phyloP scores from a whole-genome alignment of 2,888 invertebrate species.

The Barypeithes pellucidus region DNA sequence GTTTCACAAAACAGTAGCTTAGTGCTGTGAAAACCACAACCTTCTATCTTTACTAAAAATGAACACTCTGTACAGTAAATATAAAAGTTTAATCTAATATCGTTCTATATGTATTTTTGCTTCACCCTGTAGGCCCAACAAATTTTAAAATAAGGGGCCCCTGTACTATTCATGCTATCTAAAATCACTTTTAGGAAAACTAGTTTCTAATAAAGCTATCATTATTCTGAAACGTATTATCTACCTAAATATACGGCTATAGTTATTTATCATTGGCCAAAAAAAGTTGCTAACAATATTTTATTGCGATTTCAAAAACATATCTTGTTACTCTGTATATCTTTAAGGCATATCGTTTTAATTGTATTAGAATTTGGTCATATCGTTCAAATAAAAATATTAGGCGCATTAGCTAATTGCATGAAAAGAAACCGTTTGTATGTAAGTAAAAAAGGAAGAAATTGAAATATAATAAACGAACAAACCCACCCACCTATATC shows the following conservation, averaged over 20 bases:
- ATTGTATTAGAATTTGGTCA: conserved; percentile 31
- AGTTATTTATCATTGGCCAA: conserved; percentile 19
- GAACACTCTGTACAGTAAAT: too few species aligned
- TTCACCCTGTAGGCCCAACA: neutral
- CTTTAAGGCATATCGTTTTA: conserved; percentile 37
- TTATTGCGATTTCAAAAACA: conserved; percentile 32
- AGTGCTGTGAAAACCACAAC: too few species aligned
- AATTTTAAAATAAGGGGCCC: conserved; percentile 5
- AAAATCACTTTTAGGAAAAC: conserved; percentile 3
- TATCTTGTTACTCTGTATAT: conserved; percentile 28
- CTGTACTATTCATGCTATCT: conserved; percentile 12
- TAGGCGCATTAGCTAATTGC: neutral
- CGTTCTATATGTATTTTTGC: neutral
- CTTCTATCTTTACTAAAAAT: too few species aligned
- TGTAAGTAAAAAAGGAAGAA: too few species aligned
- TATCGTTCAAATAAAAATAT: neutral
- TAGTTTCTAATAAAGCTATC: conserved; percentile 18
- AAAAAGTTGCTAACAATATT: conserved; percentile 16
- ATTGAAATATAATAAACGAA: too few species aligned
- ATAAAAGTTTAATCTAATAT: neutral
- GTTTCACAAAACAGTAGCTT: too few species aligned
- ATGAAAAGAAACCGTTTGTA: too few species aligned
- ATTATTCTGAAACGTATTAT: conserved; percentile 12
- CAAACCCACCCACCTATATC: too few species aligned
- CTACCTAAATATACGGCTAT: neutral